Conservation (phyloP, 2,113 vertebrate genomes). For the Tragelaphus scriptus region DNA sequence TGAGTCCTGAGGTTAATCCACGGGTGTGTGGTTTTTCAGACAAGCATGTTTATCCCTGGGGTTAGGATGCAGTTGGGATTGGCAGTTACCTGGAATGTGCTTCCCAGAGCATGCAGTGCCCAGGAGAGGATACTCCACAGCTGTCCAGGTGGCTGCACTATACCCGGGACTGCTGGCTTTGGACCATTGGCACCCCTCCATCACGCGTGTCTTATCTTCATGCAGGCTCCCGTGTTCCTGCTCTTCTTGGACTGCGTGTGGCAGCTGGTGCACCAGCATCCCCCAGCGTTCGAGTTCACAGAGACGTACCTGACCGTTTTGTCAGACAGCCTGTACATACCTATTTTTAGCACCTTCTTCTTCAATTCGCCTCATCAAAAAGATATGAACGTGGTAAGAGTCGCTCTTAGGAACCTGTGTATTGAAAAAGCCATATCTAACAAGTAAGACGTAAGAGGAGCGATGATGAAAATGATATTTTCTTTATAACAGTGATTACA, state of each 20-base stretch:
- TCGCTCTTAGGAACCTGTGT: background rate
- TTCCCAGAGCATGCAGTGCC: background rate
- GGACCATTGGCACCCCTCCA: background rate
- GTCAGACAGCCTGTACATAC: constrained; percentile 89
- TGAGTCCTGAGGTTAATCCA: background rate
- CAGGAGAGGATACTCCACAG: background rate
- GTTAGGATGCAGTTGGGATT: background rate
- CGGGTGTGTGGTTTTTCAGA: background rate
- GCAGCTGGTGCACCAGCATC: constrained; percentile 88
- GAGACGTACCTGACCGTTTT: constrained; percentile 92
- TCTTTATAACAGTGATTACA: background rate
- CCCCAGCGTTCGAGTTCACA: constrained; percentile 89
- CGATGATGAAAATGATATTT: background rate
- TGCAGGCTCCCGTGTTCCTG: constrained; percentile 87
- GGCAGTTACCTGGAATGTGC: background rate
- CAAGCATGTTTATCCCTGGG: background rate
- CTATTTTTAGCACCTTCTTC: constrained; percentile 92
- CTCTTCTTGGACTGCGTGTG: constrained; percentile 91
- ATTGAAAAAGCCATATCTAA: background rate
- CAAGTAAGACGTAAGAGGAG: background rate
- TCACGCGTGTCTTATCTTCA: constrained; percentile 39
- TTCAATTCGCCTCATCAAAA: constrained; percentile 88
- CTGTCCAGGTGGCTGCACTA: background rate
- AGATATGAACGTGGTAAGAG: constrained; percentile 81
- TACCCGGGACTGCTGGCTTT: accelerated